Percentiles rank a stretch among this genome's conserved stretches.
phyloP scores from a whole-genome alignment of 92 coral and sea anemone genomes.

The Meandrina meandrites region DNA sequence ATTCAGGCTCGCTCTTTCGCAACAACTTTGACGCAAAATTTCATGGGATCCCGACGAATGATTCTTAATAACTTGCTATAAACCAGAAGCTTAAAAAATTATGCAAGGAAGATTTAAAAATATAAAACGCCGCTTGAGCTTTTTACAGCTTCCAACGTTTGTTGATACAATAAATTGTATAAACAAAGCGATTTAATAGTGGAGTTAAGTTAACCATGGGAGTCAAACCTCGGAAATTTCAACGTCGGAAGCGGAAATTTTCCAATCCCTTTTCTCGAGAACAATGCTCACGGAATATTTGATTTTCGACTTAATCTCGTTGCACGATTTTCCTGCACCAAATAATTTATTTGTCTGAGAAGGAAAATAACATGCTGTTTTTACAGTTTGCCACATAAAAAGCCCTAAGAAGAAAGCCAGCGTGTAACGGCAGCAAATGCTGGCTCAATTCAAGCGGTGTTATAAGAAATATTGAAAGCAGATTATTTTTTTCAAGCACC shows the following conservation, averaged over 20 bases:
- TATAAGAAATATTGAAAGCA: not conserved
- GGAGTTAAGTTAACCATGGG: not conserved
- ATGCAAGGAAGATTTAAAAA: not conserved
- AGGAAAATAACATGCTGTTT: not conserved
- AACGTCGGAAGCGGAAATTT: conserved; percentile 12
- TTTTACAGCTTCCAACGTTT: not conserved
- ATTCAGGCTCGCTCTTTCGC: conserved; percentile 3
- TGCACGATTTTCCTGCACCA: not conserved
- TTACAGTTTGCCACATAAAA: not conserved
- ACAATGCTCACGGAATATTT: not conserved
- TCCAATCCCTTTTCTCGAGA: not conserved
- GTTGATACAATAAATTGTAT: conserved; percentile 2
- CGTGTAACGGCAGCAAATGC: not conserved
- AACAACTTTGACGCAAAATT: conserved; percentile 5
- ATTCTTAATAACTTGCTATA: not conserved
- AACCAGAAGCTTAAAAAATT: not conserved
- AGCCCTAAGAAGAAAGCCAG: no score
- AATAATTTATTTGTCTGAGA: not conserved
- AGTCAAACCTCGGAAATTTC: not conserved
- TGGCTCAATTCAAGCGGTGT: not conserved
- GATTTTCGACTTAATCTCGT: not conserved
- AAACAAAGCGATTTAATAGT: conserved; percentile 9
- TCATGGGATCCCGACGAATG: conserved; percentile 23
- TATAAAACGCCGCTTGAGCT: not conserved
- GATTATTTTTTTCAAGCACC: not conserved